These are phyloP conservation scores for Oophaga pumilio DNA, from an alignment of 2,113 vertebrate genomes.

Conservation along the genomic window DNA sequence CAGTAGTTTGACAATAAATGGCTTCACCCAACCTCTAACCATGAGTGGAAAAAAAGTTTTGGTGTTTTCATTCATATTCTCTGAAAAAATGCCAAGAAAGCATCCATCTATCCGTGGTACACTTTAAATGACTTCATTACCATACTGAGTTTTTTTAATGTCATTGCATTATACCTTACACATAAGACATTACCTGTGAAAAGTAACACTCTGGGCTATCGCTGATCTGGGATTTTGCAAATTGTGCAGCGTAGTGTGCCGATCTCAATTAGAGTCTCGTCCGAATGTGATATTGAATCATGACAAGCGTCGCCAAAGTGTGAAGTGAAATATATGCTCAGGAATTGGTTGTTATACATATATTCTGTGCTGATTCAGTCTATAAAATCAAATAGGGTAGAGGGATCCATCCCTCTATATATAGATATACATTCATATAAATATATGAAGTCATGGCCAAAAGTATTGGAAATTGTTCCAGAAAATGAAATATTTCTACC, in stretches of 20 bases:
- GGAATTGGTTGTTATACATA: neutral
- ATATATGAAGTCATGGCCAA: no score
- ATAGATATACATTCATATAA: no score
- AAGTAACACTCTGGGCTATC: neutral
- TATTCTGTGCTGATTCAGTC: neutral
- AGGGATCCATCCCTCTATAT: no score
- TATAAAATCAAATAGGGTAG: neutral
- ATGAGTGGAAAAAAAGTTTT: no score
- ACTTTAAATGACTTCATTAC: neutral
- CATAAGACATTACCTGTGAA: neutral
- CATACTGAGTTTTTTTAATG: neutral
- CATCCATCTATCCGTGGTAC: neutral
- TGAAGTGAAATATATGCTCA: neutral
- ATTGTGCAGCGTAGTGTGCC: neutral
- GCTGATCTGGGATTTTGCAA: neutral
- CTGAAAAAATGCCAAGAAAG: no score
- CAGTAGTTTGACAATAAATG: no score
- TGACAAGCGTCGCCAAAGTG: neutral
- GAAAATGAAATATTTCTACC: no score
- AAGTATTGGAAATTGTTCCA: no score
- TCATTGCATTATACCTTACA: neutral
- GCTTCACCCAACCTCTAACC: no score
- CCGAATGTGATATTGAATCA: neutral
- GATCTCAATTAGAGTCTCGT: neutral
- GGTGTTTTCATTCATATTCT: no score